These are phyloP conservation scores for Tortrix viridana DNA, from an alignment of 2,888 invertebrate genomes.

Conservation along the genomic window DNA sequence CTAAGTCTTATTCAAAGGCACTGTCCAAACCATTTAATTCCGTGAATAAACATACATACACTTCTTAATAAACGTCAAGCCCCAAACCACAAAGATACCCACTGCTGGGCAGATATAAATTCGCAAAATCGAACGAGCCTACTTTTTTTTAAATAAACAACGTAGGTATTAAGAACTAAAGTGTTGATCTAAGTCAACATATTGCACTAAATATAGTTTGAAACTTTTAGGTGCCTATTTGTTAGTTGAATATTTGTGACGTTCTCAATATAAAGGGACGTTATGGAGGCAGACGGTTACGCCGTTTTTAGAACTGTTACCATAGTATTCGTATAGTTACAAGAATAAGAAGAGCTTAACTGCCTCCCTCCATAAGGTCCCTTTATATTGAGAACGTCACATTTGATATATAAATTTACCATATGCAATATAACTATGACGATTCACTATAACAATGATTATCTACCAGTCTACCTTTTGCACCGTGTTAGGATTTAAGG, in stretches of 20 bases:
- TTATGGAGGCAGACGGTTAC: no score
- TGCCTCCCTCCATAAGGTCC: no score
- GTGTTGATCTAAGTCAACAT: constrained; percentile 7
- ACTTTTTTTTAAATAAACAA: constrained; percentile 2
- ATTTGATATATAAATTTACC: no score
- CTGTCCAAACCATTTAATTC: constrained; percentile 13
- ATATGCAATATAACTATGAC: no score
- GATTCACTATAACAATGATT: no score
- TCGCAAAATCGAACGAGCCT: constrained; percentile 30
- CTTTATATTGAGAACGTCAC: no score
- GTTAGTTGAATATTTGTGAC: not conserved
- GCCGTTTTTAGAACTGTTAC: no score
- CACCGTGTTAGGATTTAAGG: no score
- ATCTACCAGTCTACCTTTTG: no score
- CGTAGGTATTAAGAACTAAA: not conserved
- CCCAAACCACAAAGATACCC: constrained; percentile 4
- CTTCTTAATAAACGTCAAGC: not conserved
- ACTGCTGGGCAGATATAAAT: constrained; percentile 20
- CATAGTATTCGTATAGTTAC: no score
- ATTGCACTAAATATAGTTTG: constrained; percentile 19
- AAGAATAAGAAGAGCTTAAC: no score
- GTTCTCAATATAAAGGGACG: no score
- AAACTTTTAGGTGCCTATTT: constrained; percentile 1
- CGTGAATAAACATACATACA: constrained; percentile 7
- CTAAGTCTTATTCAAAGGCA: constrained; percentile 30